Conservation (phyloP, 2,113 vertebrate species). For the Neolamprologus longior region DNA sequence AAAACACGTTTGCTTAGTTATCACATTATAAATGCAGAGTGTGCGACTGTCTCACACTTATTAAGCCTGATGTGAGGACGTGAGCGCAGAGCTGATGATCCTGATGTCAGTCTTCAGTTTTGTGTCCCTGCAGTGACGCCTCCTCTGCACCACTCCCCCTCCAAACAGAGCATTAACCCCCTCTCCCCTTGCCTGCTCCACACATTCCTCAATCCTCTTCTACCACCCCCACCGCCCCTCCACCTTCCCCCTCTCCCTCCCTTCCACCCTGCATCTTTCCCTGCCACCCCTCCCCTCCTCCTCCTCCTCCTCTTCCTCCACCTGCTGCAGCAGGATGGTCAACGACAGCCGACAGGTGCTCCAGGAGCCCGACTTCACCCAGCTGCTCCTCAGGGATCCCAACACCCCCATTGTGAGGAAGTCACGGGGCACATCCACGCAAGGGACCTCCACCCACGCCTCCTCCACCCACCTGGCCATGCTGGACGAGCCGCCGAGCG, state of each 20-base stretch:
- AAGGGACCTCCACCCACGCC: conserved; percentile 95
- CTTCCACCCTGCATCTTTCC: conserved; percentile 24
- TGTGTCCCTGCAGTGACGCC: not conserved
- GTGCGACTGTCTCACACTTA: fast-evolving
- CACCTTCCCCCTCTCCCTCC: conserved; percentile 33
- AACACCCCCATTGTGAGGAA: conserved; percentile 87
- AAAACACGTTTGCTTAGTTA: not conserved
- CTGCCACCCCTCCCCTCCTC: not conserved
- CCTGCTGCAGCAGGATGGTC: conserved; percentile 66
- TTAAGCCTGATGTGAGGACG: not conserved
- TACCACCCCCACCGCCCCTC: not conserved
- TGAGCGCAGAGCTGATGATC: not conserved
- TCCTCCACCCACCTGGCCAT: conserved; percentile 93
- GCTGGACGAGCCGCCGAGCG: conserved; percentile 85
- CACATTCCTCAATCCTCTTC: conserved; percentile 37
- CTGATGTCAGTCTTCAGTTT: not conserved
- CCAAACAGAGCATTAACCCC: conserved; percentile 63
- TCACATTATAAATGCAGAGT: not conserved
- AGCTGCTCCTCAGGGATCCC: conserved; percentile 88
- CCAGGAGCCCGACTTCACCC: conserved; percentile 94
- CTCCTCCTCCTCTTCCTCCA: not conserved
- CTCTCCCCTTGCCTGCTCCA: conserved; percentile 51
- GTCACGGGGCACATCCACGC: conserved; percentile 91
- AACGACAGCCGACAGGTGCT: conserved; percentile 89
- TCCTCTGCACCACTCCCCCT: conserved; percentile 33